Base-by-base conservation (phyloP, 2,888 invertebrate genomes). In the Ophion ventricosus region DNA sequence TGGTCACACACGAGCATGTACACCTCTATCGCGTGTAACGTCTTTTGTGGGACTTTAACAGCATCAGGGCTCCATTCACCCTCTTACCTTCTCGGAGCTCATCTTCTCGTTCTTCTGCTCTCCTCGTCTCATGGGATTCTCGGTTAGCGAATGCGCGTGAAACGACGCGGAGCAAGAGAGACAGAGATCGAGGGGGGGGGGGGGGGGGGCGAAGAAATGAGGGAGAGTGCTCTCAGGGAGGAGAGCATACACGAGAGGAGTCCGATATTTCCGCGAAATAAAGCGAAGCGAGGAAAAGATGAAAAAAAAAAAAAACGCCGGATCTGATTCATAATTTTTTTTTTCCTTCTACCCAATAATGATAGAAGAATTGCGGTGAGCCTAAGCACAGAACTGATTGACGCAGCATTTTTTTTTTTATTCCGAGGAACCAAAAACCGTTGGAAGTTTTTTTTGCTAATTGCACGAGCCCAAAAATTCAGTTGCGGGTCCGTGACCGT, bases 241-340 rank as follows among this genome's bases (percentile, higher is more conserved):
- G 17, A 23, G 29, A 26, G 17, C 10, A n/a, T 57, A 57, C 7
- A 57, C 57, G 25, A 35, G 70, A 25, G 17, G n/a, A 17, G 59
- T 49, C 49, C 7, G 72, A 66, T 66, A 26, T 73, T 80, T 73
- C 66, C 73, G 80, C 43, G 80, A 80, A 73, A 66, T 67, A 29
- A 56, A 43, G 26, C 25, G 57, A 64, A 66, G 11, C 72, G 64
- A 73, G 57, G 29, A 49, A 59, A 67, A 63, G 59, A 57, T 57
- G 64, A 17, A 43, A 64, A 79, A 29, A 40, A 70, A 35, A 35
- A n/a, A n/a, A n/a, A n/a, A n/a, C n/a, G n/a, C n/a, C n/a, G n/a
- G n/a, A n/a, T n/a, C n/a, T n/a, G n/a, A n/a, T n/a, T n/a, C n/a
- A n/a, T n/a, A n/a, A 20, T 49, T 54, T 54, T 69, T 49, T 69